Evolutionary conservation across 2,113 vertebrate species (phyloP), one percentile per base, ranked within the genome.

Genomic region (Paracanthobrama guichenoti): DNA sequence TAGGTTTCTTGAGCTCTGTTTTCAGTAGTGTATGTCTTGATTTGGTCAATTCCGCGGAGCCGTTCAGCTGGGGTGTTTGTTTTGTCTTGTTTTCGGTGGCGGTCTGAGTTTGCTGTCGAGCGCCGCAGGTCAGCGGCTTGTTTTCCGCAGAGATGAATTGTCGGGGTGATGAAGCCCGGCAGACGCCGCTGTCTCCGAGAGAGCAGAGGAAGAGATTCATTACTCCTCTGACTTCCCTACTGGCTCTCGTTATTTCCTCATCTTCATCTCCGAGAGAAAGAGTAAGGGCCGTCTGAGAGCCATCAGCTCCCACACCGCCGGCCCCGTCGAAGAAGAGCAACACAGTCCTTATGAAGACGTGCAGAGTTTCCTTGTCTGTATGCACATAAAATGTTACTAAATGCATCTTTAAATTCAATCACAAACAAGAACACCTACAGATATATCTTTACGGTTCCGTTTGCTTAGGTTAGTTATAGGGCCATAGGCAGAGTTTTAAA

Each of bases 61-160:
- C n/a, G 12, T 69, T 73, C 66, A 62, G 18, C 81, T 20, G 55
- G 62, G 66, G 75, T 20, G 20, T 85, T 82, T 57, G 60, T 72
- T 75, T 86, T 64, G 55, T 60, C 78, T 62, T 55, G 50, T 55
- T 55, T 20, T 22, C 39, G 53, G 53, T 55, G 50, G 59, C 59
- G 42, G 79, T 79, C 85, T 85, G 67, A 59, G 57, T 75, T 83
- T 90, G 82, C 85, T 64, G 74, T 82, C 64, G 48, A 69, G 42
- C 20, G 14, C 62, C 7, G 77, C 80, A 39, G 72, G 57, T 67
- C 80, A 74, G 4, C 35, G 73, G 66, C 81, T 91, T 89, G 89
- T 93, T 92, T 92, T 92, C 85, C 69, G 24, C 87, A n/a, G 89
- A 91, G 92, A 90, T 90, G 46, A 94, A 93, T 84, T 86, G 89